Evolutionary conservation across 1,140 invertebrate species (phyloP), one percentile per base, ranked within the genome.

Genomic region (Philotrypesis tridentata): DNA sequence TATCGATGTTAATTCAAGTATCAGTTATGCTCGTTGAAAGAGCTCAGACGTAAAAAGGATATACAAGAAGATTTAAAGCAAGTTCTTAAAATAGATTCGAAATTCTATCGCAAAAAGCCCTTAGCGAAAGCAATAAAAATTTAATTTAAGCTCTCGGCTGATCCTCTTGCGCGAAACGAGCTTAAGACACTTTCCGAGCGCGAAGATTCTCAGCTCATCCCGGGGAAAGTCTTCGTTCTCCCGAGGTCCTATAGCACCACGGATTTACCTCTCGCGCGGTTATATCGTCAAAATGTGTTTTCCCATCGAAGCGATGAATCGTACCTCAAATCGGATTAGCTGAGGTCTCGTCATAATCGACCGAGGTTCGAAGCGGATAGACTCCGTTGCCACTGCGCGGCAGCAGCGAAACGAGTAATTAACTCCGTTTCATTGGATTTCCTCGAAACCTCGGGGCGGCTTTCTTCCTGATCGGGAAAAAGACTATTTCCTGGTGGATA

Each of bases 401-500:
- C 9, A 21, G 31, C 31, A 55, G 31, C 48, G 71, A 68, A 75
- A 83, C 81, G 78, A 86, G 85, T 87, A 89, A 89, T 89, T 88
- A 87, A 88, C 85, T 84, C 84, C 83, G 84, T 88, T 86, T 89
- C 85, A 88, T 84, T 84, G 79, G 78, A 85, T 88, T 87, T 86
- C 86, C 86, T 68, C 74, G 84, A 86, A 73, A 74, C 37, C 61
- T 73, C 14, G 37, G 21, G 71, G 71, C n/a, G 72, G 14, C 21
- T 60, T 25, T 74, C 60, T 31, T 17, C 68, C 40, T 40, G 63
- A 76, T 75, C 71, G 27, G 73, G 72, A 81, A 81, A n/a, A 76
- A 81, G 72, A 70, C 73, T 25, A 81, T 81, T 81, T 81, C 65
- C 65, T 43, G 33, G 27, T 23, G 33, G 14, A 81, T 81, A 43